Conservation (phyloP, 2,113 vertebrate species). For the Gyps fulvus region DNA sequence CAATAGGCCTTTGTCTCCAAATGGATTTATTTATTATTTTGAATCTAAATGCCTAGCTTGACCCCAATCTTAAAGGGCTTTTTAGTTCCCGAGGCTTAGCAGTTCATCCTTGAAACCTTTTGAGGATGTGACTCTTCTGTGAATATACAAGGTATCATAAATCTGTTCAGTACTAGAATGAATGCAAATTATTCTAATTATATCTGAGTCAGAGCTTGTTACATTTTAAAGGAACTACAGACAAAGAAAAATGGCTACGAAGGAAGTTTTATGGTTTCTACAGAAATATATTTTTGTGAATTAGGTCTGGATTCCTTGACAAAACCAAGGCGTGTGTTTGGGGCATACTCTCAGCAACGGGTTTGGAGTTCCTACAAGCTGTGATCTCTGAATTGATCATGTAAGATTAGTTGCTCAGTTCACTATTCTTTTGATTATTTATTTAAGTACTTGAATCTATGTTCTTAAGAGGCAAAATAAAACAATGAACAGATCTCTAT, state of each 20-base stretch:
- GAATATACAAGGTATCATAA: not conserved
- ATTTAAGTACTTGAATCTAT: not conserved
- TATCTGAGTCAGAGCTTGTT: not conserved
- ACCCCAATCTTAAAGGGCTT: not conserved
- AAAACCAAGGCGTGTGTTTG: not conserved
- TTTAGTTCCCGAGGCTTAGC: not conserved
- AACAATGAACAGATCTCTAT: not conserved
- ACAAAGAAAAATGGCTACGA: not conserved
- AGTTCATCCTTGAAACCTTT: conserved; percentile 4
- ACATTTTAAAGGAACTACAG: not conserved
- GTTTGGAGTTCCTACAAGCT: not conserved
- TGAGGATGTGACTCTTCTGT: not conserved
- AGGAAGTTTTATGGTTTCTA: not conserved
- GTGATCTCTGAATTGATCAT: not conserved
- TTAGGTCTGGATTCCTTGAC: not conserved
- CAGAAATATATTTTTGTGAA: not conserved
- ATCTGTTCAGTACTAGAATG: not conserved
- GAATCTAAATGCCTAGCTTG: not conserved
- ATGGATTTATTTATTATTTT: conserved; percentile 29
- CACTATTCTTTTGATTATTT: not conserved
- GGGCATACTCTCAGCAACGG: not conserved
- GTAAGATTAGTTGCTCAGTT: not conserved
- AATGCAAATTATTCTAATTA: not conserved
- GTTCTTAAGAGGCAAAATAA: not conserved
- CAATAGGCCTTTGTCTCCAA: conserved; percentile 48